Percentiles rank a stretch among this genome's conserved stretches.
Conservation (phyloP, 2,113 vertebrate genomes). For the Sinocyclocheilus grahami region DNA sequence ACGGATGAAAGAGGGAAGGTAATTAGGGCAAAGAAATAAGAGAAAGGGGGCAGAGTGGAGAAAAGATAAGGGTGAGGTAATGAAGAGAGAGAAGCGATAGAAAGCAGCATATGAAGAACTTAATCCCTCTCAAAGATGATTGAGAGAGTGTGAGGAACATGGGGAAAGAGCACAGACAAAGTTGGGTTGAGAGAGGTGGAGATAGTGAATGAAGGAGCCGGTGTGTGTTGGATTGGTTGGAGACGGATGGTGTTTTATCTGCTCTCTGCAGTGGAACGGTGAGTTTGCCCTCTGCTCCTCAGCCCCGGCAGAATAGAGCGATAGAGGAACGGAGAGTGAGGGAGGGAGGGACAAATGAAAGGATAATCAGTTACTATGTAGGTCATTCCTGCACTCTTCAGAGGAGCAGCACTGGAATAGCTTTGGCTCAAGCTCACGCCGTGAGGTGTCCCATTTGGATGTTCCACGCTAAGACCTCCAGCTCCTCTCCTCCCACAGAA, state of each 20-base stretch:
- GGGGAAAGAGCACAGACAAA: slow-evolving; percentile 39
- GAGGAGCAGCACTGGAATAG: slow-evolving; percentile 52
- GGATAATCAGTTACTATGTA: slow-evolving; percentile 61
- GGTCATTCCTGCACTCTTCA: slow-evolving; percentile 64
- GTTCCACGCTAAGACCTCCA: slow-evolving; percentile 13
- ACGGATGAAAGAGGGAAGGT: slow-evolving; percentile 5
- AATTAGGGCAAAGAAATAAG: slow-evolving; percentile 9
- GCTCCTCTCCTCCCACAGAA: background rate
- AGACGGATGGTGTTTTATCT: slow-evolving; percentile 49
- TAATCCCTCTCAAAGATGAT: slow-evolving; percentile 39
- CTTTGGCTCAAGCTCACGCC: slow-evolving; percentile 54
- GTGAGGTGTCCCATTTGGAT: slow-evolving; percentile 58
- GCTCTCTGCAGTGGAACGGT: slow-evolving; percentile 47
- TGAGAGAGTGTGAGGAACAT: slow-evolving; percentile 38
- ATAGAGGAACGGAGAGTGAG: slow-evolving; percentile 19
- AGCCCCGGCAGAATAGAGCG: slow-evolving; percentile 39
- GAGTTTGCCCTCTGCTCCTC: slow-evolving; percentile 51
- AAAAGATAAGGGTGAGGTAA: slow-evolving; percentile 36
- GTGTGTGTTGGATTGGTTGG: slow-evolving; percentile 36
- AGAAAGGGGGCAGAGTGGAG: background rate
- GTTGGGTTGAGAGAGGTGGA: background rate
- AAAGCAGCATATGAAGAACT: slow-evolving; percentile 37
- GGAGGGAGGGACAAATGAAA: slow-evolving; percentile 33
- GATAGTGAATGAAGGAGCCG: background rate
- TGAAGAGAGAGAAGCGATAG: slow-evolving; percentile 48